Conservation (phyloP, 2,113 vertebrate species). For the Pristiophorus japonicus region DNA sequence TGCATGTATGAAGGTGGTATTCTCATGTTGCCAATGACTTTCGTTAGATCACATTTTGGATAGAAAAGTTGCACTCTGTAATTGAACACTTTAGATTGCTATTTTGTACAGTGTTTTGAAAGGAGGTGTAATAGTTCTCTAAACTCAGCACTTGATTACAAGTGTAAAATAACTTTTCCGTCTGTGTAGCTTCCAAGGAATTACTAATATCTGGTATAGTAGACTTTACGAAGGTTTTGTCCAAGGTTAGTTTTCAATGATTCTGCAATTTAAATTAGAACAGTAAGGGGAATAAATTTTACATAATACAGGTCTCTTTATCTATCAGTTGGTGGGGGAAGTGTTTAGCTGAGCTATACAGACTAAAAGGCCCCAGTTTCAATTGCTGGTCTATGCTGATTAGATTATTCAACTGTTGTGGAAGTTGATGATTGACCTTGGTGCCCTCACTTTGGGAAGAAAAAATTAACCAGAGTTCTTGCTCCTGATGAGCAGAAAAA, state of each 20-base stretch:
- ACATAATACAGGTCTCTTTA: neutral
- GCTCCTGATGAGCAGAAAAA: neutral
- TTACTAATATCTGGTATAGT: neutral
- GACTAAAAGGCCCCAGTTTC: neutral
- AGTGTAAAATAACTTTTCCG: neutral
- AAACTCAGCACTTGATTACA: neutral
- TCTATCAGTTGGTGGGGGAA: neutral
- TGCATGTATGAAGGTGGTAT: neutral
- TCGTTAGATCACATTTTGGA: neutral
- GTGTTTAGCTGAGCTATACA: too few relatives aligned
- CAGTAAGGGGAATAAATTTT: neutral
- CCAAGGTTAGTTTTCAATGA: neutral
- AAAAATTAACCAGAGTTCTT: neutral
- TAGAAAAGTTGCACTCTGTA: too few relatives aligned
- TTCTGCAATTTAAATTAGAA: neutral
- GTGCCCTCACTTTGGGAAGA: neutral
- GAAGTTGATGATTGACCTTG: too few relatives aligned
- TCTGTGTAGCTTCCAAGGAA: neutral
- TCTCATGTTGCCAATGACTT: neutral
- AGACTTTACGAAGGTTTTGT: neutral
- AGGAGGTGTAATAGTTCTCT: neutral
- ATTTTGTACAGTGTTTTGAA: neutral
- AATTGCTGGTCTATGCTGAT: neutral
- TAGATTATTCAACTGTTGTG: too few relatives aligned
- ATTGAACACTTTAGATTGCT: too few relatives aligned